Evolutionary conservation across 2,888 invertebrate genomes (phyloP).

Genomic region (Entomobrya proxima): DNA sequence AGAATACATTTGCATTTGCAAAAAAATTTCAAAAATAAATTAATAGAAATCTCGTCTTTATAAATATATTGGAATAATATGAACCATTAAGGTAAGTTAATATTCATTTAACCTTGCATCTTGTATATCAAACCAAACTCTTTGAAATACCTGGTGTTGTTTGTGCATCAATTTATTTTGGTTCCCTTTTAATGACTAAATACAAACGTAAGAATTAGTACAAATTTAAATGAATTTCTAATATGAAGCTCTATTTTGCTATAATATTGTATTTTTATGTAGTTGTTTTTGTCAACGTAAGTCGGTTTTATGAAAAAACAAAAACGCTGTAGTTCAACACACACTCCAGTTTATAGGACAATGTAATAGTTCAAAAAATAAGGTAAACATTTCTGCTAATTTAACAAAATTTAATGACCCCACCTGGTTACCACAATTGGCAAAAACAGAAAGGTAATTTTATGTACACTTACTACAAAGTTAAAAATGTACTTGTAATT

Average conservation of each 20-base stretch:
- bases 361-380: too few relatives aligned
- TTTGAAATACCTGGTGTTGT: not conserved
- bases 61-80: too few relatives aligned
- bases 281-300: not conserved
- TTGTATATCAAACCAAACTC: not conserved
- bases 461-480: too few relatives aligned
- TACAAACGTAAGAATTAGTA: slow-evolving; percentile 12
- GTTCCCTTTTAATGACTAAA: not conserved
- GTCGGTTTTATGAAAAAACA: slow-evolving; percentile 17
- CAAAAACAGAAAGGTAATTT: too few relatives aligned
- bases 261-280: not conserved
- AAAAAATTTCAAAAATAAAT: too few relatives aligned
- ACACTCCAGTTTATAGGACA: not conserved
- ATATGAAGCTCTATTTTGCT: not conserved
- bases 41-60: too few relatives aligned
- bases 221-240: slow-evolving; percentile 29
- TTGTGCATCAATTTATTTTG: not conserved
- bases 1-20: too few relatives aligned
- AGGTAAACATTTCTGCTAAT: too few relatives aligned
- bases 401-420: too few relatives aligned
- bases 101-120: not conserved
- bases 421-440: too few relatives aligned
- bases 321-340: slow-evolving; percentile 48
- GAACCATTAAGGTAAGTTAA: too few relatives aligned
- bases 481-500: too few relatives aligned